Evolutionary conservation across 2,797 vertebrate species (phyloP).

Genomic region (Eptatretus atami): DNA sequence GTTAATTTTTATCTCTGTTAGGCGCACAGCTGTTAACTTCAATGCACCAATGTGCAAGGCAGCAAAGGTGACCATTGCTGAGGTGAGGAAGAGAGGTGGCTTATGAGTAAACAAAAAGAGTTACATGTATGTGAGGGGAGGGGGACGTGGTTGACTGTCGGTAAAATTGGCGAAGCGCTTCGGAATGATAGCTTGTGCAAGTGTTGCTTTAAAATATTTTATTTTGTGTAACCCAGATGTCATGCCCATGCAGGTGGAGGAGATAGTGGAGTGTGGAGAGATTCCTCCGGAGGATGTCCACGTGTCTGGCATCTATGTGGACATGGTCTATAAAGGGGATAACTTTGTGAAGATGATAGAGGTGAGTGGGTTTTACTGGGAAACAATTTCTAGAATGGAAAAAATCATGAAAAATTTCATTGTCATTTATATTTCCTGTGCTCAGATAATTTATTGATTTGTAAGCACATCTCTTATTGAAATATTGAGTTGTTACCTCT

Average conservation of each 20-base stretch:
- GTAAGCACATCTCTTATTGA: too few species aligned
- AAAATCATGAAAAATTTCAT: too few species aligned
- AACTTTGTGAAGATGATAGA: conserved; percentile 81
- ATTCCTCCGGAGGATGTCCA: conserved; percentile 79
- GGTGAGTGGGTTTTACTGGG: conserved; percentile 17
- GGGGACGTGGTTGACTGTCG: too few species aligned
- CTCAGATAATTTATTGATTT: too few species aligned
- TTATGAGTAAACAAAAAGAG: too few species aligned
- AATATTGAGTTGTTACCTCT: too few species aligned
- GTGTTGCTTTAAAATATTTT: too few species aligned
- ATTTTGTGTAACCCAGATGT: neutral
- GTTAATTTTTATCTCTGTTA: conserved; percentile 10
- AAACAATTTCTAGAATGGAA: too few species aligned
- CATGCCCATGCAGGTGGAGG: conserved; percentile 36
- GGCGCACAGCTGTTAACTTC: conserved; percentile 85
- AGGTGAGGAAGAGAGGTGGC: conserved; percentile 21
- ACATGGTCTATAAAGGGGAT: conserved; percentile 46
- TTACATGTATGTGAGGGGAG: too few species aligned
- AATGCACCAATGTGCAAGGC: conserved; percentile 97
- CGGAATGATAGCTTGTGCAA: too few species aligned
- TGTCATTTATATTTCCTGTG: too few species aligned
- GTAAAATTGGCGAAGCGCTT: too few species aligned
- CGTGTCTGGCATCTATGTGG: conserved; percentile 66
- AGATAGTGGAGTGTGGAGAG: conserved; percentile 59
- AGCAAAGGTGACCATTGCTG: conserved; percentile 51